Evolutionary conservation across 2,113 vertebrate species (phyloP).

Genomic region (Tenebrosternarchus preto): DNA sequence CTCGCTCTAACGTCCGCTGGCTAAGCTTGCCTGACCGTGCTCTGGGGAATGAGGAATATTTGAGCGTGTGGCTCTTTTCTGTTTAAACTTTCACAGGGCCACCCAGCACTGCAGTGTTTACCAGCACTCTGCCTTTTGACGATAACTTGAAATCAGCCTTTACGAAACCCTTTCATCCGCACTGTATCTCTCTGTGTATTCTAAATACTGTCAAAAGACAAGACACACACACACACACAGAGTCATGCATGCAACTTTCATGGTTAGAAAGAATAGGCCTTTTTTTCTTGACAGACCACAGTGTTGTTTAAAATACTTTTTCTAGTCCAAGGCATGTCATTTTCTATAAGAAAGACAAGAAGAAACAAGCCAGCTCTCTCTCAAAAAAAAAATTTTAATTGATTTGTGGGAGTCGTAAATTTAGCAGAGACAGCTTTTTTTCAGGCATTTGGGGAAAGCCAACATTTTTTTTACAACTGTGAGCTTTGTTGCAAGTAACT

Average conservation of each 20-base stretch:
- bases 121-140: constrained; percentile 47
- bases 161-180: constrained; percentile 55
- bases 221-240: constrained; percentile 39
- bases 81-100: constrained; percentile 57
- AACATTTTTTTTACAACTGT: constrained; percentile 51
- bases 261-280: constrained; percentile 43
- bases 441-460: constrained; percentile 21
- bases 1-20: constrained; percentile 24
- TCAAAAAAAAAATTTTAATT: constrained; percentile 46
- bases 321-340: constrained; percentile 42
- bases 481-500: constrained; percentile 20
- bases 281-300: constrained; percentile 43
- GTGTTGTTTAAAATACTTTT: constrained; percentile 50
- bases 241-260: constrained; percentile 26
- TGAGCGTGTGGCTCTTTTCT: constrained; percentile 37
- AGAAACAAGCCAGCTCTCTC: constrained; percentile 43
- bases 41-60: constrained; percentile 29
- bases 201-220: constrained; percentile 59
- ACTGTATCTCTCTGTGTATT: constrained; percentile 51
- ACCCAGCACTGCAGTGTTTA: constrained; percentile 57
- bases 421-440: constrained; percentile 35
- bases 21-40: constrained; percentile 27
- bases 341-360: constrained; percentile 28
- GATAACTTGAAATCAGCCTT: constrained; percentile 57
- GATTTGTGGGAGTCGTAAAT: constrained; percentile 54